These are phyloP conservation scores for Mesembrinibis cayennensis DNA, from an alignment of 2,113 vertebrate species.

Conservation along the genomic window DNA sequence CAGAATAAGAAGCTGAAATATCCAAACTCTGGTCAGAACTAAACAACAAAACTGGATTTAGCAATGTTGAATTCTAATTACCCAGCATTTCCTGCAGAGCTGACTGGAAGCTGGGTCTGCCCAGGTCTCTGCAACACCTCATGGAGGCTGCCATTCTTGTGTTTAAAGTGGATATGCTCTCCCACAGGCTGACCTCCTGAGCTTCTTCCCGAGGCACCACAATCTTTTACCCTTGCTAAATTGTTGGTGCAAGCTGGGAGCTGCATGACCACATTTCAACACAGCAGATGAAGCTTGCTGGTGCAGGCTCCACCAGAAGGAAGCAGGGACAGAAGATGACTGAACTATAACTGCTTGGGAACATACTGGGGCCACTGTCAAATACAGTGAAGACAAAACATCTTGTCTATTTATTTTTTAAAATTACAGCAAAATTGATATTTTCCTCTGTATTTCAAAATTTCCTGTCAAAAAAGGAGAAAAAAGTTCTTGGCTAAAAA, in stretches of 20 bases:
- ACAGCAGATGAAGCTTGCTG: background rate
- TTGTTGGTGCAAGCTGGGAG: background rate
- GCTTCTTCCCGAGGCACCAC: background rate
- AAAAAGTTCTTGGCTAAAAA: background rate
- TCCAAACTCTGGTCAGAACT: background rate
- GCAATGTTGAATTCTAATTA: background rate
- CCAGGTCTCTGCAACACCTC: background rate
- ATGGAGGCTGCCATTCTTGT: background rate
- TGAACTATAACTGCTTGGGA: background rate
- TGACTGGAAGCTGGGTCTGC: background rate
- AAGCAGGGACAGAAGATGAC: background rate
- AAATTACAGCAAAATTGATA: rapidly evolving
- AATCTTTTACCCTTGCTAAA: background rate
- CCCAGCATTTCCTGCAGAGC: background rate
- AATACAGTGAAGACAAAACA: background rate
- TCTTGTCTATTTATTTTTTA: background rate
- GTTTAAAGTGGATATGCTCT: background rate
- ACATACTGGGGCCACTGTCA: background rate
- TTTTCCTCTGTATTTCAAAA: background rate
- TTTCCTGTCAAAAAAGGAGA: background rate
- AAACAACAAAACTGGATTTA: background rate
- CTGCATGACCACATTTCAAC: background rate
- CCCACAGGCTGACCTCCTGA: background rate
- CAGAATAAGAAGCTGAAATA: background rate
- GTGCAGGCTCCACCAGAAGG: background rate